phyloP scores from a whole-genome alignment of 2,888 invertebrate genomes.

The Netelia fuscicornis region DNA sequence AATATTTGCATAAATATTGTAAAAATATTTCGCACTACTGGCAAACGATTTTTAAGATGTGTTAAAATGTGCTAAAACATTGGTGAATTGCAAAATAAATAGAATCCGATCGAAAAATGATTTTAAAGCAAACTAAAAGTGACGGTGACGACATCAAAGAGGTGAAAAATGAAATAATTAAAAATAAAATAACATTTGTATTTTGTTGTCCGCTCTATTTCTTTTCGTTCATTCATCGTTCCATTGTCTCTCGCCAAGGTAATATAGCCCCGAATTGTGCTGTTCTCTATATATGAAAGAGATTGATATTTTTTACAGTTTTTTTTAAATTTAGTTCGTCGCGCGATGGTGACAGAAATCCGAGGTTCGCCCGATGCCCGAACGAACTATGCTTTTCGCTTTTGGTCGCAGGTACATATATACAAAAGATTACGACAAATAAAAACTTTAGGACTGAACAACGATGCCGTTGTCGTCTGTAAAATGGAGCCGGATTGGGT shows the following conservation, averaged over 20 bases:
- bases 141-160: no score
- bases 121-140: no score
- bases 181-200: no score
- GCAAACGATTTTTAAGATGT: no score
- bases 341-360: background rate
- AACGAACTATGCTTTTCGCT: background rate
- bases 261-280: constrained; percentile 4
- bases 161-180: no score
- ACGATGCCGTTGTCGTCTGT: background rate
- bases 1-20: no score
- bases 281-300: background rate
- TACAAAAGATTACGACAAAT: constrained; percentile 12
- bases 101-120: no score
- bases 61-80: no score
- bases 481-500: constrained; percentile 32
- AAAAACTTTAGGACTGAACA: constrained; percentile 23
- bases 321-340: constrained; percentile 17
- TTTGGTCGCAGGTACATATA: constrained; percentile 1
- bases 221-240: background rate
- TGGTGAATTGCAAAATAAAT: no score
- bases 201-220: background rate
- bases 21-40: no score
- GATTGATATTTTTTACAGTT: constrained; percentile 16
- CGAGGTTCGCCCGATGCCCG: background rate
- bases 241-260: background rate